phyloP scores from a whole-genome alignment of 2,888 invertebrate genomes.

The Hydropsyche betteni region DNA sequence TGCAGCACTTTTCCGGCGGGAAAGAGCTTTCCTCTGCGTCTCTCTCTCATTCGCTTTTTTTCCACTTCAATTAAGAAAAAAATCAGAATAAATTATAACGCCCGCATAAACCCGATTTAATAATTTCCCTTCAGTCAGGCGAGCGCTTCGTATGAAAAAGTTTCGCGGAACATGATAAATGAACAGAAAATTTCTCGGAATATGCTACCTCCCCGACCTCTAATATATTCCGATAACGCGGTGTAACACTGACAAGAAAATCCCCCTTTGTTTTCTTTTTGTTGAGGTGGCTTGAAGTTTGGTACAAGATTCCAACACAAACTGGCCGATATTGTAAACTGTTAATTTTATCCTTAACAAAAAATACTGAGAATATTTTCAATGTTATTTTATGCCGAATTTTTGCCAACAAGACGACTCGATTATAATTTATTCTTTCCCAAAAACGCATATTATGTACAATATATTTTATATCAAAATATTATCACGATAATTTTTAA shows the following conservation, averaged over 20 bases:
- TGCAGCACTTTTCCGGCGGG: slow-evolving; percentile 36
- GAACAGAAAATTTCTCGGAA: slow-evolving; percentile 42
- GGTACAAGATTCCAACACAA: neutral
- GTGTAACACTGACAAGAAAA: slow-evolving; percentile 31
- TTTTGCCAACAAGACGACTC: too few species aligned
- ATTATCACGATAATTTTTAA: too few species aligned
- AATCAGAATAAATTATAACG: slow-evolving; percentile 48
- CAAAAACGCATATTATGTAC: too few species aligned
- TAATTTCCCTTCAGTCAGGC: slow-evolving; percentile 46
- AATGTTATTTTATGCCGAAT: too few species aligned
- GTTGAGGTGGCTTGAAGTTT: slow-evolving; percentile 21
- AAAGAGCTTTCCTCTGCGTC: slow-evolving; percentile 3
- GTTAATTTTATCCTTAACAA: too few species aligned
- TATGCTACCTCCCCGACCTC: slow-evolving; percentile 25
- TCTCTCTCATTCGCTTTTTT: slow-evolving; percentile 32
- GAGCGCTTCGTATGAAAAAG: slow-evolving; percentile 47
- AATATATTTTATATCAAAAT: too few species aligned
- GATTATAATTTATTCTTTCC: too few species aligned
- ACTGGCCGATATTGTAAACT: neutral
- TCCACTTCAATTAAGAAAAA: slow-evolving; percentile 45
- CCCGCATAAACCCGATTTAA: slow-evolving; percentile 44
- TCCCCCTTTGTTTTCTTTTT: slow-evolving; percentile 31
- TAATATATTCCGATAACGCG: slow-evolving; percentile 28
- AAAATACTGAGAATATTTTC: too few species aligned
- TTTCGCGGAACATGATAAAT: slow-evolving; percentile 53